Evolutionary conservation across 1,140 invertebrate genomes (phyloP), one percentile per base, ranked within the genome.

Genomic region (Drosophila nigromelanica): DNA sequence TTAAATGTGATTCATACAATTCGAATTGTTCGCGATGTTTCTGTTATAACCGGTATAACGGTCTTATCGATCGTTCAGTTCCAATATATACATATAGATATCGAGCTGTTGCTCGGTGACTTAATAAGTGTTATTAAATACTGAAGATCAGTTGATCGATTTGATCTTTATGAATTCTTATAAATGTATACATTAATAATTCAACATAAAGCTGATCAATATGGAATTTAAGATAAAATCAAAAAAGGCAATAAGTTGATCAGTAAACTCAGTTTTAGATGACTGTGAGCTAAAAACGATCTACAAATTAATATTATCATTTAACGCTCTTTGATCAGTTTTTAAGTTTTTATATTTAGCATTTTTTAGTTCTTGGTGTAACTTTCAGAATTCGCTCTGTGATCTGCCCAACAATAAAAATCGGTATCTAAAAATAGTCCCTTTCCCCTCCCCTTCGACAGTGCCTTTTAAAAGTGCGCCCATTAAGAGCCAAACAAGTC

Each of bases 401-500:
- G 18, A 18, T 18, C 18, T 18, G 18, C 18, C 5, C 30, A 33
- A 33, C 30, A 7, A 33, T 33, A 35, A 35, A 35, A 40, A 12
- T 40, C 39, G 5, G 39, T 40, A n/a, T 40, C 39, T 5, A 40
- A 0, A 40, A n/a, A 40, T n/a, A 11, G 21, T 4, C 3, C 2
- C 21, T 24, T 24, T 24, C 21, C 21, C 21, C 21, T 4, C 3
- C 21, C 21, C 21, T 24, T 2, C 21, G 1, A 12, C 11, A 40
- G 43, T 39, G 33, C 35, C 21, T 60, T 68, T 59, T 47, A 37
- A 68, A 52, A 55, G 33, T 56, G 12, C 56, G 24, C 24, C 60
- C 51, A 64, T 71, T 71, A 64, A 40, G 15, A 64, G 27, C 35
- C 68, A 71, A 56, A 64, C 60, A 18, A 71, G 68, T 64, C 59